Conservation (phyloP, 2,888 invertebrate species). For the Luperina nickerlii region DNA sequence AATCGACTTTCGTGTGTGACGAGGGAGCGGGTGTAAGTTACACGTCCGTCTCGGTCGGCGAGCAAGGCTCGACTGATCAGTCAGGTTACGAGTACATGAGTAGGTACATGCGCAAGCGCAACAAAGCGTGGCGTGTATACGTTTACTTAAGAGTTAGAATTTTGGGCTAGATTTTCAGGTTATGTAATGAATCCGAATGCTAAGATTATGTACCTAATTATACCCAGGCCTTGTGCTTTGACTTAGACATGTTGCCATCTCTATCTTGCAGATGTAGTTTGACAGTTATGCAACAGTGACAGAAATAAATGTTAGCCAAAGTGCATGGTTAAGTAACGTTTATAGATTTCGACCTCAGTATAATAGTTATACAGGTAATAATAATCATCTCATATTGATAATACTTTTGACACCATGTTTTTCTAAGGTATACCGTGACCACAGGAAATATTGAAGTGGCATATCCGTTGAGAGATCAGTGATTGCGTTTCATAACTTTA, state of each 20-base stretch:
- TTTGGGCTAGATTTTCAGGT: conserved; percentile 20
- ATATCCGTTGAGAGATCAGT: too few species aligned
- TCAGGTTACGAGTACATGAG: conserved; percentile 78
- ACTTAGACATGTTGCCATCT: background rate
- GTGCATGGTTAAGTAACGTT: background rate
- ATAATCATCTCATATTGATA: background rate
- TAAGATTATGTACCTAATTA: background rate
- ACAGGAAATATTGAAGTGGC: conserved; percentile 3
- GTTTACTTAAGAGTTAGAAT: conserved; percentile 10
- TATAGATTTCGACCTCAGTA: background rate
- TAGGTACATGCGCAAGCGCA: conserved; percentile 66
- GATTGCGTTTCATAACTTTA: background rate
- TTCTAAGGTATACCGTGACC: background rate
- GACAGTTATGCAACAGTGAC: background rate
- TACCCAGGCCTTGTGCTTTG: background rate
- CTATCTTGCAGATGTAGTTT: background rate
- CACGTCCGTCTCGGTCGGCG: conserved; percentile 80
- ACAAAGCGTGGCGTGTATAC: conserved; percentile 12
- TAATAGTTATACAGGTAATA: background rate
- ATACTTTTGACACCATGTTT: background rate
- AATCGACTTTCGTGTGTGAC: conserved; percentile 78
- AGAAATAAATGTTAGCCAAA: background rate
- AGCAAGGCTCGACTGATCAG: conserved; percentile 77
- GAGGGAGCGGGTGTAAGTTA: conserved; percentile 76
- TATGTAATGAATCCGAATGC: background rate